Percentiles rank a stretch among this genome's conserved stretches.
Evolutionary conservation across 1,140 invertebrate genomes (phyloP).

Genomic region (Amyelois transitella): DNA sequence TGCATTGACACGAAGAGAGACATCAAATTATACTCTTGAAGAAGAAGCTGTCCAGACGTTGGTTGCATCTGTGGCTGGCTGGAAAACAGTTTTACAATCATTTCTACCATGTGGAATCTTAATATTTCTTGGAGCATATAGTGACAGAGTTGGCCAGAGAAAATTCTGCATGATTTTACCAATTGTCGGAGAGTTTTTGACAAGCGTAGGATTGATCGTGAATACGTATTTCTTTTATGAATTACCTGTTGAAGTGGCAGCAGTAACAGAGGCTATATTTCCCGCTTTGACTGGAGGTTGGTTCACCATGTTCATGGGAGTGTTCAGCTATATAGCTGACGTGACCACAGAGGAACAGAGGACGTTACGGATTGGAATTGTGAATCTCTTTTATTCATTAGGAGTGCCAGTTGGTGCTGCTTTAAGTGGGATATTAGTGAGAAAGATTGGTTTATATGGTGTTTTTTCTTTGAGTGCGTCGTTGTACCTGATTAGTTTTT

Average conservation of each 20-base stretch:
- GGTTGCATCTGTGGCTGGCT: conserved; percentile 85
- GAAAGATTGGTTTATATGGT: conserved; percentile 86
- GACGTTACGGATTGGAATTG: conserved; percentile 87
- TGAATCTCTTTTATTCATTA: conserved; percentile 87
- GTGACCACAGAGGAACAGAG: conserved; percentile 86
- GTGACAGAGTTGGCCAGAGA: conserved; percentile 81
- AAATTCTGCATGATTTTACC: conserved; percentile 91
- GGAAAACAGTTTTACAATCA: conserved; percentile 87
- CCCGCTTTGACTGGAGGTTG: conserved; percentile 88
- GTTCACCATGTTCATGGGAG: conserved; percentile 92
- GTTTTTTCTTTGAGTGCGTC: conserved; percentile 83
- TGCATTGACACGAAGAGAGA: conserved; percentile 80
- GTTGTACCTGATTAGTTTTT: conserved; percentile 83
- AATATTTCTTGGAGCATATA: conserved; percentile 86
- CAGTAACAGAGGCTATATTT: conserved; percentile 84
- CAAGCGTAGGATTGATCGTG: conserved; percentile 83
- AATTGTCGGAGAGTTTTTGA: conserved; percentile 86
- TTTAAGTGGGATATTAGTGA: conserved; percentile 81
- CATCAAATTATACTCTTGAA: conserved; percentile 80
- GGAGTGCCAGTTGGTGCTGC: conserved; percentile 87
- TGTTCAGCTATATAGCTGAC: conserved; percentile 92
- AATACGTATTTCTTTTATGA: conserved; percentile 86
- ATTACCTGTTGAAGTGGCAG: conserved; percentile 85
- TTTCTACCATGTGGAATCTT: conserved; percentile 83
- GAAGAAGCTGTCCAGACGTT: conserved; percentile 84